A percentile compares a stretch with the other conserved stretches of the same genome.
These are phyloP conservation scores for Phoebastria nigripes DNA, from an alignment of 2,797 vertebrate genomes.

Conservation along the genomic window DNA sequence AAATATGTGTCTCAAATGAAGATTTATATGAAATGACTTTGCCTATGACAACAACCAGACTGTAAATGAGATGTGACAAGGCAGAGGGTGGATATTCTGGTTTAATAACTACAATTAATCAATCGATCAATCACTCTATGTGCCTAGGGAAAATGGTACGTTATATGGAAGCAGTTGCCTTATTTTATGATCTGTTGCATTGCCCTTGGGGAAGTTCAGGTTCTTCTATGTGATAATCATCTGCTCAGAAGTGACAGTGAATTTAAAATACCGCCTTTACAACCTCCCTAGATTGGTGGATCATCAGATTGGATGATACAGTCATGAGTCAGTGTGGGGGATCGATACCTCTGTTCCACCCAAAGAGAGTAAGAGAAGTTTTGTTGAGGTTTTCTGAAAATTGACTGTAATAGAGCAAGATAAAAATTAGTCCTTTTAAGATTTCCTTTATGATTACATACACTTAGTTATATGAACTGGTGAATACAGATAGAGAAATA, in stretches of 20 bases:
- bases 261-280: background rate
- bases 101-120: conserved; percentile 37
- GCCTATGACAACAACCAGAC: background rate
- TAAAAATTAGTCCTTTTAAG: background rate
- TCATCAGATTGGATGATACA: background rate
- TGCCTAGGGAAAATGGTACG: background rate
- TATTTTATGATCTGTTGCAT: background rate
- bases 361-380: background rate
- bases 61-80: conserved; percentile 23
- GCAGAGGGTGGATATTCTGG: conserved; percentile 3
- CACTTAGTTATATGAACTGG: background rate
- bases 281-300: background rate
- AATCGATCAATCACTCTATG: background rate
- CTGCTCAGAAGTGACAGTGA: background rate
- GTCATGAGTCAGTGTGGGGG: background rate
- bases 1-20: background rate
- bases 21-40: background rate
- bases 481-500: background rate
- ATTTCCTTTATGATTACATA: background rate
- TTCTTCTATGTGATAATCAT: background rate
- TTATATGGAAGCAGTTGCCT: background rate
- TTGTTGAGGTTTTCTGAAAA: background rate
- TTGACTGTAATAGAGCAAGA: background rate
- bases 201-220: background rate
- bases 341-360: background rate